A percentile compares a stretch with the other conserved stretches of the same genome.
phyloP scores from a whole-genome alignment of 2,888 invertebrate species.

The Eupithecia subumbrata region DNA sequence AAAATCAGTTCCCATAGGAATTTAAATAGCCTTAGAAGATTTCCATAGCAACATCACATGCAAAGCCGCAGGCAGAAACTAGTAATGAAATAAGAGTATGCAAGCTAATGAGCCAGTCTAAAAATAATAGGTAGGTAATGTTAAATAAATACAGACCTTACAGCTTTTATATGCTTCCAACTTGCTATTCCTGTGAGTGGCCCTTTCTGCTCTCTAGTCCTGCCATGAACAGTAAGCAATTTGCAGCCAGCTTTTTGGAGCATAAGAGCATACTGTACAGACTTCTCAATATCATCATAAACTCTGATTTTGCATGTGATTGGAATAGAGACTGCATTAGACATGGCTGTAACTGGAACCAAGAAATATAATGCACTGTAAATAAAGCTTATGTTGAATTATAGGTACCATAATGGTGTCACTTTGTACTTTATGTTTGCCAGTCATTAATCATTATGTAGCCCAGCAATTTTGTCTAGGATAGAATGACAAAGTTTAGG shows the following conservation, averaged over 20 bases:
- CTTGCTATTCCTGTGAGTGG: conserved; percentile 96
- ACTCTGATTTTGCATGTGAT: conserved; percentile 98
- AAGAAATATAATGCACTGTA: background rate
- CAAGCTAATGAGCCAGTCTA: background rate
- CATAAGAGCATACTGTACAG: conserved; percentile 96
- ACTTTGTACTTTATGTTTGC: background rate
- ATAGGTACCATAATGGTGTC: no score
- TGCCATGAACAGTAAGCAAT: conserved; percentile 97
- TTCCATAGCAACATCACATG: no score
- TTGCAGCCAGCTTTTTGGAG: conserved; percentile 96
- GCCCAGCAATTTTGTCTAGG: background rate
- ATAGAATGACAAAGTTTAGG: background rate
- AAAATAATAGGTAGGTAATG: background rate
- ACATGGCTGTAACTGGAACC: conserved; percentile 88
- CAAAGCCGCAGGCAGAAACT: no score
- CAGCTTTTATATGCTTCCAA: conserved; percentile 96
- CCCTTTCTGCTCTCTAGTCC: conserved; percentile 98
- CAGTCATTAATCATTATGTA: no score
- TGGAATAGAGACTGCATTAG: conserved; percentile 90
- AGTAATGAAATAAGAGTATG: background rate
- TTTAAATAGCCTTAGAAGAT: no score
- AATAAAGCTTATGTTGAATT: background rate
- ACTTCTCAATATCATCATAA: conserved; percentile 92
- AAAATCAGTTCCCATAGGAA: no score
- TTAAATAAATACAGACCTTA: conserved; percentile 81